phyloP scores from a whole-genome alignment of 2,113 vertebrate genomes.

The Phasianus colchicus region DNA sequence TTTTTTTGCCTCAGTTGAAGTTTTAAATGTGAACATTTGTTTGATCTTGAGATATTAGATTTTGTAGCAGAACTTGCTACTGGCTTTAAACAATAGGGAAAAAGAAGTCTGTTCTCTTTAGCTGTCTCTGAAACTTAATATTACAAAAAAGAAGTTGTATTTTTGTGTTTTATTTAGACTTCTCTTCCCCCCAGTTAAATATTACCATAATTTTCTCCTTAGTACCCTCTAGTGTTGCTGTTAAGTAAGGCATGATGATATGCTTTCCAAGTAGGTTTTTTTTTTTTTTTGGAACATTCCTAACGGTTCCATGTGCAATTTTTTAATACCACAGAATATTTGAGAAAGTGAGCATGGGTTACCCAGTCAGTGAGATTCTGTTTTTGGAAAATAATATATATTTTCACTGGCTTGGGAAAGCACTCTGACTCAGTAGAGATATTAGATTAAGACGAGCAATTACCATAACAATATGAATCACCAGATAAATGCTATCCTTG shows the following conservation, averaged over 20 bases:
- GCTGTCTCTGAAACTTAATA: neutral
- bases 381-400: neutral
- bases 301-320: neutral
- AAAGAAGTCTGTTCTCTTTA: neutral
- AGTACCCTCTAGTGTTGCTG: constrained; percentile 51
- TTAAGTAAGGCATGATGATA: neutral
- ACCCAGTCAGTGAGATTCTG: neutral
- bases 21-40: neutral
- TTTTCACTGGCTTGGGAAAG: neutral
- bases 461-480: neutral
- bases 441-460: neutral
- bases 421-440: neutral
- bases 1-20: neutral
- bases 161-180: neutral
- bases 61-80: no score
- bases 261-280: neutral
- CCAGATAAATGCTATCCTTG: neutral
- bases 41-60: no score
- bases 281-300: neutral
- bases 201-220: neutral
- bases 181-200: neutral
- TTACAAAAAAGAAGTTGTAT: neutral
- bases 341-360: neutral
- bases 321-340: neutral
- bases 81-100: neutral